phyloP scores from a whole-genome alignment of 2,797 vertebrate genomes.

The Acipenser transmontanus region DNA sequence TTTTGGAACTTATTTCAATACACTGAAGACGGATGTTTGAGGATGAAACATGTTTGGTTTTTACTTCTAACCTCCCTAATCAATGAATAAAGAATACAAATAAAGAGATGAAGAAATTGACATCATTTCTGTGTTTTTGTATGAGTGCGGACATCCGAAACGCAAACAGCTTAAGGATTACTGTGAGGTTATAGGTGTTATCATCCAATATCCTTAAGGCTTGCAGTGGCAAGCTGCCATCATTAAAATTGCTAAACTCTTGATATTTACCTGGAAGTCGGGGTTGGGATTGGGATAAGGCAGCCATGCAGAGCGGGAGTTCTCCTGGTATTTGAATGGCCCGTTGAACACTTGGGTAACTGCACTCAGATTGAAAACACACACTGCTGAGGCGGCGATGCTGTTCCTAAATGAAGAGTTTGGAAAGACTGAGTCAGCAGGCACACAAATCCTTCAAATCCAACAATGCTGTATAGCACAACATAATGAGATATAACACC shows the following conservation, averaged over 20 bases:
- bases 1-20: too few species aligned
- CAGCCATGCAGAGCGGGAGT: constrained; percentile 90
- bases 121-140: too few species aligned
- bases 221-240: constrained; percentile 6
- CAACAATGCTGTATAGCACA: constrained; percentile 3
- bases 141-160: too few species aligned
- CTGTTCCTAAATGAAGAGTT: constrained; percentile 74
- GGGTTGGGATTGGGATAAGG: constrained; percentile 93
- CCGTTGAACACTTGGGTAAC: constrained; percentile 86
- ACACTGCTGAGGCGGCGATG: constrained; percentile 91
- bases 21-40: too few species aligned
- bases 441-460: neutral
- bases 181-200: neutral
- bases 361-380: constrained; percentile 92
- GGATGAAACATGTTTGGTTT: too few species aligned
- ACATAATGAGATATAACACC: neutral
- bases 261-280: constrained; percentile 82
- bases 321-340: constrained; percentile 96
- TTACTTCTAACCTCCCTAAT: too few species aligned
- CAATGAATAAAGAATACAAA: too few species aligned
- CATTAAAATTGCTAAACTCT: neutral
- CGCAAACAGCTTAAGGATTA: too few species aligned
- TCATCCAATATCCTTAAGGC: constrained; percentile 15
- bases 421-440: constrained; percentile 1
- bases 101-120: too few species aligned